Evolutionary conservation across 1,140 invertebrate genomes (phyloP), one percentile per base, ranked within the genome.

Genomic region (Pentalonia nigronervosa): DNA sequence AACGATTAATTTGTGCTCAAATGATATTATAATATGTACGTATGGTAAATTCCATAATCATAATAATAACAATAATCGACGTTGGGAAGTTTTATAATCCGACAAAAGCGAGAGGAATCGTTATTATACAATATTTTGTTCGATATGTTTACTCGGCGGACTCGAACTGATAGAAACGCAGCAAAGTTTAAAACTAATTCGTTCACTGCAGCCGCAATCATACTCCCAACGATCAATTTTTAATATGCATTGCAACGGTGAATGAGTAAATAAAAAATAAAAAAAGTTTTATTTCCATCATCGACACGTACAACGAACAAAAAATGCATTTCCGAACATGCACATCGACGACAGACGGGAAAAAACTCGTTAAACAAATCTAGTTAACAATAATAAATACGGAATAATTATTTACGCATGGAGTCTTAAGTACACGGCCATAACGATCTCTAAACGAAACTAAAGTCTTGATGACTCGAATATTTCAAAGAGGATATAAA

Each of bases 141-240:
- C 14, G 14, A n/a, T 30, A 17, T 76, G 14, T 76, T 76, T 76
- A 17, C 30, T 76, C 21, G 30, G n/a, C n/a, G n/a, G 14, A n/a
- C 14, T n/a, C 60, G n/a, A 76, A n/a, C 11, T 7, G 21, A 53
- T 53, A 30, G 2, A 67, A 76, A 17, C 60, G 14, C 30, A 17
- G n/a, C n/a, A 76, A 76, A 76, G 60, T 76, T 76, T n/a, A 76
- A 76, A 76, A 76, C 60, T 76, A 30, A 76, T 76, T 76, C 60
- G n/a, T 76, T n/a, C 14, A n/a, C n/a, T n/a, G 30, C n/a, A 76
- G n/a, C 17, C n/a, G 30, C 4, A 76, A 76, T 20, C n/a, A 7
- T 14, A 76, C 21, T 76, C 14, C 3, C 14, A 2, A 76, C n/a
- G 30, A 34, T 76, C 23, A 76, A n/a, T 34, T 76, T 67, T 76